Conservation (phyloP, 2,888 invertebrate genomes). For the Meandrusa payeni region DNA sequence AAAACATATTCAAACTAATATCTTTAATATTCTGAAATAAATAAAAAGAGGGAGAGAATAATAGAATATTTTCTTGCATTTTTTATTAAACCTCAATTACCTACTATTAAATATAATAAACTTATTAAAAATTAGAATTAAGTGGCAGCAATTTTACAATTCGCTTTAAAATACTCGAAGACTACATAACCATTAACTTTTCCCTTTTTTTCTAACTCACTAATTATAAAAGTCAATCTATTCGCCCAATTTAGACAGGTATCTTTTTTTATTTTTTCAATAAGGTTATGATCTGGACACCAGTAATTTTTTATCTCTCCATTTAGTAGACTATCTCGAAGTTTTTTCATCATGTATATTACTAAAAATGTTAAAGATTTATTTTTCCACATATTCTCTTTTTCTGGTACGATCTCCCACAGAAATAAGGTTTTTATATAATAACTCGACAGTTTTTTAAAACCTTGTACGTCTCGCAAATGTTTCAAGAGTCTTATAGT, state of each 20-base stretch:
- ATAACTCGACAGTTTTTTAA: conserved; percentile 54
- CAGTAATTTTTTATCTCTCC: conserved; percentile 50
- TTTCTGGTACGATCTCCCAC: conserved; percentile 44
- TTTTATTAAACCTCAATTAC: too few relatives aligned
- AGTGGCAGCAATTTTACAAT: too few relatives aligned
- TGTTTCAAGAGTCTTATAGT: conserved; percentile 50
- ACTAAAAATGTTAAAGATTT: conserved; percentile 47
- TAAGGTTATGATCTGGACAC: conserved; percentile 50
- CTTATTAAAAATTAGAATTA: too few relatives aligned
- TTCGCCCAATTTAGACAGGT: conserved; percentile 52
- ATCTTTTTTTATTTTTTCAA: conserved; percentile 45
- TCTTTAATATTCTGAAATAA: too few relatives aligned
- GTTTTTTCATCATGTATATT: conserved; percentile 49
- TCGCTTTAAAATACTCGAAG: conserved; percentile 35
- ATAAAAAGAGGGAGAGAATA: too few relatives aligned
- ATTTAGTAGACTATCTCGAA: conserved; percentile 40
- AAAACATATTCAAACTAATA: too few relatives aligned
- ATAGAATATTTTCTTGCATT: too few relatives aligned
- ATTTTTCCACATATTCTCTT: conserved; percentile 45
- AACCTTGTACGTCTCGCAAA: conserved; percentile 52
- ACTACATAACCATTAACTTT: conserved; percentile 35
- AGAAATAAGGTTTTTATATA: conserved; percentile 58
- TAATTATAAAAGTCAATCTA: conserved; percentile 43
- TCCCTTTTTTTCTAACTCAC: conserved; percentile 41
- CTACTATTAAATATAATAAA: too few relatives aligned